Percentiles rank a stretch among this genome's conserved stretches.
Conservation (phyloP, 2,113 vertebrate species). For the Actenoides hombroni region DNA sequence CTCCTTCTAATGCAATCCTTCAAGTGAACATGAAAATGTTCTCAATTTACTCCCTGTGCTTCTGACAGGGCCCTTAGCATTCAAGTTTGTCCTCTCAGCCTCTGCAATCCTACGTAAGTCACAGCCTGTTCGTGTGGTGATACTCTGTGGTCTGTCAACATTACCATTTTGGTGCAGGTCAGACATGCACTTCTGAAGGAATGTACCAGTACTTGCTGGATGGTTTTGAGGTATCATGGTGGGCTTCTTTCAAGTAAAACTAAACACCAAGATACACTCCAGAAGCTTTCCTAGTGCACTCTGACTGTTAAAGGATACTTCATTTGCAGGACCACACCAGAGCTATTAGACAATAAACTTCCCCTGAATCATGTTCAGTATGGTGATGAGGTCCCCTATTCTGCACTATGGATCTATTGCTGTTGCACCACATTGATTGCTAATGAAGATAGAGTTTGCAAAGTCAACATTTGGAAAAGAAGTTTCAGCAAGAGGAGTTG, state of each 20-base stretch:
- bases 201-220: neutral
- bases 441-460: neutral
- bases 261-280: neutral
- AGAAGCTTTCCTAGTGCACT: neutral
- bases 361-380: neutral
- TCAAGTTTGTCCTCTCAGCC: neutral
- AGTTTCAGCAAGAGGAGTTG: neutral
- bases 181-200: neutral
- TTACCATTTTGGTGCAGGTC: neutral
- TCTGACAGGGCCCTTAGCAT: neutral
- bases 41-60: neutral
- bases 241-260: neutral
- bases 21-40: neutral
- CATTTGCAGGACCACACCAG: neutral
- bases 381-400: neutral
- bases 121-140: neutral
- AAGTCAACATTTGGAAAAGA: neutral
- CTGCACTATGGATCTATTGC: neutral
- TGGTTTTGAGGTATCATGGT: neutral
- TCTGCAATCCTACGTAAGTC: neutral
- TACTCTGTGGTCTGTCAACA: neutral
- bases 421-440: neutral
- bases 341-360: accelerated
- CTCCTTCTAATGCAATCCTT: neutral
- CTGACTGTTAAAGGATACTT: neutral